Percentiles rank a stretch among this genome's conserved stretches.
Conservation (phyloP, 2,113 vertebrate genomes). For the Sula dactylatra region DNA sequence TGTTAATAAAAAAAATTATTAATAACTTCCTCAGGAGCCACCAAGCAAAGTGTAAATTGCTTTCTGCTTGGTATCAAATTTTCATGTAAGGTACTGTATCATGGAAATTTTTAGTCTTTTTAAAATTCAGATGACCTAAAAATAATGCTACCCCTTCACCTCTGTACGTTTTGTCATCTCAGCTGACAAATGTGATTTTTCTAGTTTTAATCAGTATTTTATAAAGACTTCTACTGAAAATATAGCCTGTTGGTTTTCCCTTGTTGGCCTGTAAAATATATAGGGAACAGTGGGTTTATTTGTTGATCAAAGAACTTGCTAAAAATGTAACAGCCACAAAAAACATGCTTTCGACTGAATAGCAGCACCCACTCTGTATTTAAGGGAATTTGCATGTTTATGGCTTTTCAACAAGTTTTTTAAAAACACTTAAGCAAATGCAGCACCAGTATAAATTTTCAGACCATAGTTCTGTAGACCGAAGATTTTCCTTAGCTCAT, state of each 20-base stretch:
- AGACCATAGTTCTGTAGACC: not conserved
- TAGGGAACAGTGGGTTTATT: not conserved
- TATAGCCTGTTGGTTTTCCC: not conserved
- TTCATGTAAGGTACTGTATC: not conserved
- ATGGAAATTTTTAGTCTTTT: constrained; percentile 24
- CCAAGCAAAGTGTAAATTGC: constrained; percentile 55
- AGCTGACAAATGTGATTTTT: not conserved
- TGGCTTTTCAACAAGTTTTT: not conserved
- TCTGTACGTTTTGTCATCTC: not conserved
- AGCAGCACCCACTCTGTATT: accelerated
- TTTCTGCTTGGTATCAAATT: constrained; percentile 46
- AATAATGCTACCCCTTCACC: constrained; percentile 9
- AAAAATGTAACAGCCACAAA: not conserved
- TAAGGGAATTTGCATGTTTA: not conserved
- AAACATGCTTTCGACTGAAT: not conserved
- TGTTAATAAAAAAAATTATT: constrained; percentile 43
- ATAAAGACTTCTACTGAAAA: not conserved
- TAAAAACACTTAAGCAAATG: not conserved
- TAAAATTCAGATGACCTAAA: constrained; percentile 29
- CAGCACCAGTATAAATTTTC: not conserved
- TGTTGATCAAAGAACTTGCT: not conserved
- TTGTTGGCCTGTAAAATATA: not conserved
- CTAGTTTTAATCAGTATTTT: constrained; percentile 1
- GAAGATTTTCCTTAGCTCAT: not conserved
- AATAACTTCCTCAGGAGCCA: not conserved